These are phyloP conservation scores for Rhagonycha fulva DNA, from an alignment of 2,888 invertebrate species.

Conservation along the genomic window DNA sequence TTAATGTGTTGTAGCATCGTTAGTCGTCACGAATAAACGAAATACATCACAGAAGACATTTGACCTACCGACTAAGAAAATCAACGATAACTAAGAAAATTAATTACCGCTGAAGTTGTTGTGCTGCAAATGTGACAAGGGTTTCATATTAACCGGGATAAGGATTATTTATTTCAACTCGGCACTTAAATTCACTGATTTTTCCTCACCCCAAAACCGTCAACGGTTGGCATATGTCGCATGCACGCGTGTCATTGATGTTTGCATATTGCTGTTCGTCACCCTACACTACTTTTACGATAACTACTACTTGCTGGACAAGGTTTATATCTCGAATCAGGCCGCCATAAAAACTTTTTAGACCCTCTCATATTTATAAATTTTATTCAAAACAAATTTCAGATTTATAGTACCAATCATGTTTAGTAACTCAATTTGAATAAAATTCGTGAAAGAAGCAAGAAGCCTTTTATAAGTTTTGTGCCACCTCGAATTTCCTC, in stretches of 20 bases:
- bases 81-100: conserved; percentile 31
- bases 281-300: conserved; percentile 17
- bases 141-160: not conserved
- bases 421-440: not conserved
- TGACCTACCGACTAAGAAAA: conserved; percentile 29
- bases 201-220: not conserved
- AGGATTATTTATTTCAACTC: not conserved
- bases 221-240: conserved; percentile 28
- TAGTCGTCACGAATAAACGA: conserved; percentile 33
- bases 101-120: conserved; percentile 22
- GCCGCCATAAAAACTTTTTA: not conserved
- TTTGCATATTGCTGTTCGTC: conserved; percentile 28
- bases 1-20: conserved; percentile 20
- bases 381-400: not conserved
- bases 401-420: not conserved
- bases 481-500: not conserved
- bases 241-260: conserved; percentile 29
- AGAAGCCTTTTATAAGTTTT: not conserved
- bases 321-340: conserved; percentile 8
- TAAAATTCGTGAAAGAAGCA: not conserved
- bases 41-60: conserved; percentile 32
- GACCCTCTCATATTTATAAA: not conserved
- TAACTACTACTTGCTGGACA: conserved; percentile 14
- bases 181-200: not conserved
- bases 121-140: not conserved